These are phyloP conservation scores for Boloria euphrosyne DNA, from an alignment of 2,888 invertebrate genomes.

Conservation along the genomic window DNA sequence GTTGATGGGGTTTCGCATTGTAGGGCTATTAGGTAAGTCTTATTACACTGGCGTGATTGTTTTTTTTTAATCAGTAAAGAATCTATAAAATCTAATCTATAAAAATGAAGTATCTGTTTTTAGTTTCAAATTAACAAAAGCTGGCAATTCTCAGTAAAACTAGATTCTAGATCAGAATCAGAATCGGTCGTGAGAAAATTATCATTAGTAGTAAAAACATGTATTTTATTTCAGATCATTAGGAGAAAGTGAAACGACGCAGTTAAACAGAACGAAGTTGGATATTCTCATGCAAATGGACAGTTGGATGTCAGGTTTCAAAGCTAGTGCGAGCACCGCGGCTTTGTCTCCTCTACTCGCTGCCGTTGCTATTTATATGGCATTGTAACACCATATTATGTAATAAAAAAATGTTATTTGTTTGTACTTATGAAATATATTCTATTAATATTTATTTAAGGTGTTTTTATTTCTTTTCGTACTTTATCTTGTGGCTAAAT, in stretches of 20 bases:
- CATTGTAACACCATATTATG: slow-evolving; percentile 40
- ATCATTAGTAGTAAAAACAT: no score
- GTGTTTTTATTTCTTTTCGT: no score
- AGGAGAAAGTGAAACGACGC: slow-evolving; percentile 49
- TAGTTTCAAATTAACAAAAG: no score
- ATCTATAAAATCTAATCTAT: no score
- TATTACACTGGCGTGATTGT: not conserved
- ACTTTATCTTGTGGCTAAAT: not conserved
- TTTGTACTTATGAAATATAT: not conserved
- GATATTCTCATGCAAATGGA: slow-evolving; percentile 47
- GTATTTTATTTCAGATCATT: slow-evolving; percentile 46
- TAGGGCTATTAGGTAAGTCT: slow-evolving; percentile 52
- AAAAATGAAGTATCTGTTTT: no score
- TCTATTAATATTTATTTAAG: no score
- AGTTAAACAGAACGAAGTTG: slow-evolving; percentile 42
- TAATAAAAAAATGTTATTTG: not conserved
- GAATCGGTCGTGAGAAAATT: no score
- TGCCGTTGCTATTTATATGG: not conserved
- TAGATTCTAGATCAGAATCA: no score
- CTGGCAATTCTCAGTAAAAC: no score
- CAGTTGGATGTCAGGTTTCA: slow-evolving; percentile 34
- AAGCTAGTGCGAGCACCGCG: slow-evolving; percentile 8
- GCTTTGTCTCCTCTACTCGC: slow-evolving; percentile 22
- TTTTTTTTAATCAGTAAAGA: no score
- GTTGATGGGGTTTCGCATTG: slow-evolving; percentile 63